These are phyloP conservation scores for Habrosyne pyritoides DNA, from an alignment of 2,888 invertebrate genomes.

Conservation along the genomic window DNA sequence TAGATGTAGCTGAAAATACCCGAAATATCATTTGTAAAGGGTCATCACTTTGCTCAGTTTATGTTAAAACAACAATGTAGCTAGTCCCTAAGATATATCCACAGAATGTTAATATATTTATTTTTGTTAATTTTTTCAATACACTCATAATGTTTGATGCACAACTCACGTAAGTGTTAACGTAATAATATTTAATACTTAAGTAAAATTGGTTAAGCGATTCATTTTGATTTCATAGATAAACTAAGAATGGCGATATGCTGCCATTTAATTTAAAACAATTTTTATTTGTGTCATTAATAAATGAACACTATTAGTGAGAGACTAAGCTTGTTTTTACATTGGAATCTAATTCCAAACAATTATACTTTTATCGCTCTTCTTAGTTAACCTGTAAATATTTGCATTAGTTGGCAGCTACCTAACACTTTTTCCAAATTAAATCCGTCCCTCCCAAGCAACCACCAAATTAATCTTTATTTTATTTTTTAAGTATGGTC, in stretches of 20 bases:
- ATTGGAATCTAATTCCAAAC: constrained; percentile 7
- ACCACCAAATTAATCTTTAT: not conserved
- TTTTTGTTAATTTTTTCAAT: constrained; percentile 19
- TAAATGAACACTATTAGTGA: too few species aligned
- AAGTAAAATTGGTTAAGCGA: not conserved
- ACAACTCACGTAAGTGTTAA: constrained; percentile 12
- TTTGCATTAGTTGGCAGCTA: not conserved
- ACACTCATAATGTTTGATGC: constrained; percentile 6
- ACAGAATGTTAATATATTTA: constrained; percentile 19
- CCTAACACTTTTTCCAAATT: not conserved
- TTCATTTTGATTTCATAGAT: not conserved
- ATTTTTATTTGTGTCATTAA: too few species aligned
- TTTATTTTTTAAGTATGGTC: not conserved
- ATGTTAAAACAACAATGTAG: constrained; percentile 11
- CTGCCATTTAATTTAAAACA: not conserved
- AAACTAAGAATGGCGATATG: not conserved
- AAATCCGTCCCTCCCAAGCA: not conserved
- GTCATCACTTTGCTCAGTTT: constrained; percentile 32
- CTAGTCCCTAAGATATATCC: constrained; percentile 33
- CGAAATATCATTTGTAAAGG: constrained; percentile 16
- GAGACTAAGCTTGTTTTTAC: too few species aligned
- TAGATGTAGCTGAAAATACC: constrained; percentile 7
- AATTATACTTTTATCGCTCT: not conserved
- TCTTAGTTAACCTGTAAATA: not conserved
- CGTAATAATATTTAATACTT: not conserved